Evolutionary conservation across 2,113 vertebrate species (phyloP).

Genomic region (Brachionichthys hirsutus): DNA sequence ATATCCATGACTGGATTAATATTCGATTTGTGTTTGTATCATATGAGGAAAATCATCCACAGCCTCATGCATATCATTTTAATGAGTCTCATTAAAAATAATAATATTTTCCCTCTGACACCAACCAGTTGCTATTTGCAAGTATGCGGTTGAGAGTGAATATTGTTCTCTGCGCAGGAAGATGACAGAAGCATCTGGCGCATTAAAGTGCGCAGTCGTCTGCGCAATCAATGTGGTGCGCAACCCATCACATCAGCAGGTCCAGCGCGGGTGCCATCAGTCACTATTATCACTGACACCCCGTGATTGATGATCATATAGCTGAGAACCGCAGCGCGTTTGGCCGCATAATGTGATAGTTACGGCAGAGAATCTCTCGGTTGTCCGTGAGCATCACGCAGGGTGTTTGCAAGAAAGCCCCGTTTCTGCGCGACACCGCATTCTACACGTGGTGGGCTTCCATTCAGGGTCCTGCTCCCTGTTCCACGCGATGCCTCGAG

Average conservation of each 20-base stretch:
- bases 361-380: constrained; percentile 57
- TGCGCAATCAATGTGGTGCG: constrained; percentile 65
- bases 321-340: constrained; percentile 75
- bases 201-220: constrained; percentile 39
- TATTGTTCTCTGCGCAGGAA: background rate
- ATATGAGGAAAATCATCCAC: too few relatives aligned
- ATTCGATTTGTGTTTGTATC: background rate
- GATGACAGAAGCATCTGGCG: constrained; percentile 33
- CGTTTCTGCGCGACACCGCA: constrained; percentile 57
- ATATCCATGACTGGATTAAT: background rate
- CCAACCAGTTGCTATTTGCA: background rate
- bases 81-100: too few relatives aligned
- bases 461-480: constrained; percentile 51
- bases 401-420: constrained; percentile 39
- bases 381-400: constrained; percentile 46
- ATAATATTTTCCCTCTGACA: too few relatives aligned
- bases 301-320: constrained; percentile 85
- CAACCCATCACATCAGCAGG: constrained; percentile 39
- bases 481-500: constrained; percentile 53
- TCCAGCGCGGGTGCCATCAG: constrained; percentile 66
- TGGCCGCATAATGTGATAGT: constrained; percentile 80
- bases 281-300: constrained; percentile 81
- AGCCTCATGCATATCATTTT: background rate
- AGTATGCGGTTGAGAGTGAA: background rate
- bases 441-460: constrained; percentile 76